Conservation (phyloP, 2,113 vertebrate genomes). For the Labrus mixtus region DNA sequence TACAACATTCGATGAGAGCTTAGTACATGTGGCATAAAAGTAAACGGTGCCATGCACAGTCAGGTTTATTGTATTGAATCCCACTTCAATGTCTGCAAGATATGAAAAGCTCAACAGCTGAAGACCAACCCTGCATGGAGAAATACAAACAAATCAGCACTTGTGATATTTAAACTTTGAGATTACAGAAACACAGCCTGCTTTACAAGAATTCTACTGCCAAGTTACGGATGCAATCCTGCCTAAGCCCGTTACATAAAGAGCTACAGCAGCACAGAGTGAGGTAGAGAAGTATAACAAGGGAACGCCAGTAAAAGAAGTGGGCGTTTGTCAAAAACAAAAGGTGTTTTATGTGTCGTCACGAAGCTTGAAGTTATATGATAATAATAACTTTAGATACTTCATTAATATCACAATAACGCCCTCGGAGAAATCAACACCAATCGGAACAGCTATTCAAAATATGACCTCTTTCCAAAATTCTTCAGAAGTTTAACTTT, state of each 20-base stretch:
- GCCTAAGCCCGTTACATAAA: not conserved
- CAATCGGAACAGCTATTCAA: slow-evolving; percentile 11
- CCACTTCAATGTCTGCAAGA: not conserved
- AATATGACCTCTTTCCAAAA: slow-evolving; percentile 19
- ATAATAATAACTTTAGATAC: not conserved
- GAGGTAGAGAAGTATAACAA: not conserved
- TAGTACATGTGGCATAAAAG: too few relatives aligned
- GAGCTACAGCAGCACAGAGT: not conserved
- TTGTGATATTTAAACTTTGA: not conserved
- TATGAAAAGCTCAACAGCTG: not conserved
- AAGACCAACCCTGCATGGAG: not conserved
- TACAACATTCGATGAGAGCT: too few relatives aligned
- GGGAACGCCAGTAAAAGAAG: not conserved
- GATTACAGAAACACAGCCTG: slow-evolving; percentile 7
- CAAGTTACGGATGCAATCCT: not conserved
- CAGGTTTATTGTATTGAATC: too few relatives aligned
- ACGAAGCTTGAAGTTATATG: not conserved
- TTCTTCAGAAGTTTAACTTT: slow-evolving; percentile 13
- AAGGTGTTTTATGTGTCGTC: not conserved
- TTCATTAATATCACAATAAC: slow-evolving; percentile 1
- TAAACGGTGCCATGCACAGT: too few relatives aligned
- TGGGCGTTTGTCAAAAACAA: not conserved
- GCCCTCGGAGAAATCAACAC: slow-evolving; percentile 1
- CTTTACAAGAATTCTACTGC: not conserved
- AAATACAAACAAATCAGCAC: not conserved